A percentile compares a stretch with the other conserved stretches of the same genome.
Evolutionary conservation across 2,797 vertebrate species (phyloP).

Genomic region (Lateolabrax maculatus): DNA sequence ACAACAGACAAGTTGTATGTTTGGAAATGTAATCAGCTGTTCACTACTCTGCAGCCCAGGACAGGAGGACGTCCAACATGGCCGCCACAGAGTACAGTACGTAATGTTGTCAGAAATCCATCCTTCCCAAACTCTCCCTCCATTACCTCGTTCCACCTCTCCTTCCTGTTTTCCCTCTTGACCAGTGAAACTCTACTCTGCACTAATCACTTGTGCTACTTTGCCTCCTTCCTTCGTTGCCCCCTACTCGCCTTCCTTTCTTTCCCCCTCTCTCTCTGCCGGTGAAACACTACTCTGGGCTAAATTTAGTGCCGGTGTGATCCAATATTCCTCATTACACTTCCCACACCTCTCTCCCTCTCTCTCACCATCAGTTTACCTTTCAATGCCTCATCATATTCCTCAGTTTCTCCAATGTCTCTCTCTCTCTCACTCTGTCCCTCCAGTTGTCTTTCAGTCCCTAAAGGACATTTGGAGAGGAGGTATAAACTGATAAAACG

Average conservation of each 20-base stretch:
- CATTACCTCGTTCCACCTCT: slow-evolving; percentile 39
- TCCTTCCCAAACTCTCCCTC: not conserved
- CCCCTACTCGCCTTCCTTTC: slow-evolving; percentile 48
- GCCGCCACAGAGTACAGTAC: not conserved
- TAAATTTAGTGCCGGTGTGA: slow-evolving; percentile 83
- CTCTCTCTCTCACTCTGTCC: slow-evolving; percentile 1
- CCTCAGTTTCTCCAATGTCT: slow-evolving; percentile 30
- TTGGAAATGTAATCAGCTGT: not conserved
- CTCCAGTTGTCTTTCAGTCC: not conserved
- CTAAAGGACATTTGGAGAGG: not conserved
- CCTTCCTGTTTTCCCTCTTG: slow-evolving; percentile 47
- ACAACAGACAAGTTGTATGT: not conserved
- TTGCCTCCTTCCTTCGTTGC: slow-evolving; percentile 34
- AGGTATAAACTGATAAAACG: slow-evolving; percentile 1
- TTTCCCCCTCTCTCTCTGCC: slow-evolving; percentile 43
- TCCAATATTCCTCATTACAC: slow-evolving; percentile 76
- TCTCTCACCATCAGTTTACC: slow-evolving; percentile 49
- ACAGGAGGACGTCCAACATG: not conserved
- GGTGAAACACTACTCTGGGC: slow-evolving; percentile 80
- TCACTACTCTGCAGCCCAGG: not conserved
- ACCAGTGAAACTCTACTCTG: slow-evolving; percentile 55
- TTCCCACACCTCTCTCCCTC: slow-evolving; percentile 70
- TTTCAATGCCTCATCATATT: slow-evolving; percentile 55
- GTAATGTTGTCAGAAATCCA: slow-evolving; percentile 26
- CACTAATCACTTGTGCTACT: slow-evolving; percentile 48